Conservation (phyloP, 2,113 vertebrate species). For the Dunckerocampus dactyliophorus region DNA sequence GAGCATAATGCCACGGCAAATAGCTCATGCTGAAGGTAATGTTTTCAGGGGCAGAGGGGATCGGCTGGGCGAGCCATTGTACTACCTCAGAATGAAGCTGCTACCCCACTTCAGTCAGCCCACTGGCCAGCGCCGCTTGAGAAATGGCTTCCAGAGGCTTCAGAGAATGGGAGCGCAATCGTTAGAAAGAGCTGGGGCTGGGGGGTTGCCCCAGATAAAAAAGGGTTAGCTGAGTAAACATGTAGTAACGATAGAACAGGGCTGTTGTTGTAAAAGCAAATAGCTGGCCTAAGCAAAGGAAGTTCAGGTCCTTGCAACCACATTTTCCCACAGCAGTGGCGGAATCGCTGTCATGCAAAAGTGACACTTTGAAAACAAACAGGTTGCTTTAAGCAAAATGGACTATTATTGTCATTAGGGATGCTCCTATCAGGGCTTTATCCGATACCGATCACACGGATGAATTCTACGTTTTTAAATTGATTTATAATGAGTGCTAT, state of each 20-base stretch:
- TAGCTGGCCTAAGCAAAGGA: slow-evolving; percentile 45
- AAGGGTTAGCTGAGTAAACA: slow-evolving; percentile 55
- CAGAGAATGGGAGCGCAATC: slow-evolving; percentile 29
- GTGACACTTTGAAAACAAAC: slow-evolving; percentile 23
- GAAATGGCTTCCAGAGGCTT: slow-evolving; percentile 55
- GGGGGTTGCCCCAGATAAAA: slow-evolving; percentile 53
- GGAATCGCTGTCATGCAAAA: slow-evolving; percentile 28
- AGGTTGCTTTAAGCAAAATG: slow-evolving; percentile 12
- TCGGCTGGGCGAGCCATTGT: slow-evolving; percentile 46
- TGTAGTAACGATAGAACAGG: slow-evolving; percentile 51
- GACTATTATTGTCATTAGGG: no score
- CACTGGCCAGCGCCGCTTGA: slow-evolving; percentile 21
- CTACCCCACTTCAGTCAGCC: slow-evolving; percentile 37
- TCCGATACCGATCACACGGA: no score
- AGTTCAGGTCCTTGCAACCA: slow-evolving; percentile 34
- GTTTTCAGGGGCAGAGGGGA: slow-evolving; percentile 46
- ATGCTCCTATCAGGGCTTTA: no score
- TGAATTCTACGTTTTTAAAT: no score
- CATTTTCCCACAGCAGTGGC: slow-evolving; percentile 58
- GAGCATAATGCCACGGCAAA: slow-evolving; percentile 28
- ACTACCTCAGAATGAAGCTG: slow-evolving; percentile 35
- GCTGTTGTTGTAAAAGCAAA: slow-evolving; percentile 62
- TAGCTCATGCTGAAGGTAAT: slow-evolving; percentile 49
- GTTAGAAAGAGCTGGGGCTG: slow-evolving; percentile 21
- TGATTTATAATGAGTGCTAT: no score